Evolutionary conservation across 2,113 vertebrate species (phyloP).

Genomic region (Archocentrus centrarchus): DNA sequence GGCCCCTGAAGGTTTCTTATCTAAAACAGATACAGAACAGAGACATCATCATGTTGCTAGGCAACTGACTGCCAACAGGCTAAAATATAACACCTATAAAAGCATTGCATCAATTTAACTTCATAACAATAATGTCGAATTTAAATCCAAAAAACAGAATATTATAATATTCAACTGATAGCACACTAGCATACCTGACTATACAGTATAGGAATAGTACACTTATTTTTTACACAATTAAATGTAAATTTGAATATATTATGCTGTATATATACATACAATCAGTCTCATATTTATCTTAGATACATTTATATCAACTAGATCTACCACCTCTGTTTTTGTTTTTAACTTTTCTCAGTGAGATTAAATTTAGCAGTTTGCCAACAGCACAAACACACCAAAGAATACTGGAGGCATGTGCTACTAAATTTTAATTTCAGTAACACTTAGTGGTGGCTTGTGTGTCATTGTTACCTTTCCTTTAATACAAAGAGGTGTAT

Average conservation of each 20-base stretch:
- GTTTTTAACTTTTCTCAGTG: not conserved
- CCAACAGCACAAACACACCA: not conserved
- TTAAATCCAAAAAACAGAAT: too few species aligned
- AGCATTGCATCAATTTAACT: too few species aligned
- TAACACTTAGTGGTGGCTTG: not conserved
- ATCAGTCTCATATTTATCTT: too few species aligned
- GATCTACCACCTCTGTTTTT: not conserved
- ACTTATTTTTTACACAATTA: too few species aligned
- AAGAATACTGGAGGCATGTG: not conserved
- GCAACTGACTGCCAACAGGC: not conserved
- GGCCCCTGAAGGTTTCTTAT: not conserved
- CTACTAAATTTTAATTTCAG: not conserved
- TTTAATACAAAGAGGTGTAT: not conserved
- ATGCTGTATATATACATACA: too few species aligned
- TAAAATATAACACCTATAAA: too few species aligned
- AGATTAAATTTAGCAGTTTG: not conserved
- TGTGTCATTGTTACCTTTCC: not conserved
- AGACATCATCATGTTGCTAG: rapidly evolving
- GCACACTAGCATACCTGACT: too few species aligned
- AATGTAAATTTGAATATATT: too few species aligned
- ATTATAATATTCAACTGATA: too few species aligned
- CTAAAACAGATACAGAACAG: not conserved
- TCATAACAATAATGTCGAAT: too few species aligned
- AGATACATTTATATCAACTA: too few species aligned
- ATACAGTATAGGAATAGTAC: too few species aligned